Percentiles rank a stretch among this genome's conserved stretches.
Evolutionary conservation across 2,888 invertebrate genomes (phyloP).

Genomic region (Tipula lateralis): DNA sequence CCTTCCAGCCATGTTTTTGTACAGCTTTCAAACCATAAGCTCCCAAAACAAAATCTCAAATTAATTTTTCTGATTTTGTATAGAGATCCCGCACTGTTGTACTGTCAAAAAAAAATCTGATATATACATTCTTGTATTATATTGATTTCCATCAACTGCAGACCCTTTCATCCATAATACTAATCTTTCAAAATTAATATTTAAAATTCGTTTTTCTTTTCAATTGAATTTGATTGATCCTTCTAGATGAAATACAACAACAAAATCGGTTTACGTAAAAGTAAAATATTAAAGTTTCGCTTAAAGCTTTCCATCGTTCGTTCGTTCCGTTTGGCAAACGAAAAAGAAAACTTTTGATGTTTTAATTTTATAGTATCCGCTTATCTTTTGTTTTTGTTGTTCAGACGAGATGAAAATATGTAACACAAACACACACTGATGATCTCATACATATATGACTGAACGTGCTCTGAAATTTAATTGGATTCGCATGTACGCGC

Average conservation of each 20-base stretch:
- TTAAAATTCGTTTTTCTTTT: neutral
- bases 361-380: neutral
- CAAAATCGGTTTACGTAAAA: neutral
- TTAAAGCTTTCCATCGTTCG: neutral
- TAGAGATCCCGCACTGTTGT: too few relatives aligned
- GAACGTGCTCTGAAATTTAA: neutral
- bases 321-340: neutral
- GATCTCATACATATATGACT: neutral
- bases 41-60: too few relatives aligned
- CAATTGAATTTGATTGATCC: neutral
- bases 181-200: neutral
- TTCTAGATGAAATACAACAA: neutral
- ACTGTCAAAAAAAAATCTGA: neutral
- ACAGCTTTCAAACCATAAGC: too few relatives aligned
- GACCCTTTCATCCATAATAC: neutral
- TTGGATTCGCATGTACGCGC: neutral
- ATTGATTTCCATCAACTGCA: neutral
- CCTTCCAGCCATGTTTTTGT: too few relatives aligned
- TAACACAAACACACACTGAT: slow-evolving; percentile 12
- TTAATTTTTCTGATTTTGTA: too few relatives aligned
- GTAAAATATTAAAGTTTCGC: neutral
- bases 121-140: neutral
- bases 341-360: neutral
- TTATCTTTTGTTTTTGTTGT: neutral
- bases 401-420: neutral